Percentiles rank a stretch among this genome's conserved stretches.
Conservation (phyloP, 1,140 invertebrate genomes). For the Scaptomyza graminum region DNA sequence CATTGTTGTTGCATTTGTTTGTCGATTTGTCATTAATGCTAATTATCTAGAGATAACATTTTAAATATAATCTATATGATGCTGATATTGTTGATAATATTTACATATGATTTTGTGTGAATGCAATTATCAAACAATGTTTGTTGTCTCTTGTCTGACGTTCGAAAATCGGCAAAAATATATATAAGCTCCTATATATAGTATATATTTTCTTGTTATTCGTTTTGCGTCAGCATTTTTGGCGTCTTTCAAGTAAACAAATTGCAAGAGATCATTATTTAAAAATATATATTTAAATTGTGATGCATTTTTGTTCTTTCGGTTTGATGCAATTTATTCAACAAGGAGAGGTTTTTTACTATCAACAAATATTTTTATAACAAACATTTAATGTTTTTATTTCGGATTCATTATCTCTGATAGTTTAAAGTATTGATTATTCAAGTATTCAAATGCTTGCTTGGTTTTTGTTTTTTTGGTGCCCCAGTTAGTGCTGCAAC, state of each 20-base stretch:
- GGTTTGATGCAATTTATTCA: not conserved
- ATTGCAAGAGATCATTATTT: conserved; percentile 17
- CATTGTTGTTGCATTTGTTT: not conserved
- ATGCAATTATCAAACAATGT: conserved; percentile 30
- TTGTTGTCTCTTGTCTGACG: not conserved
- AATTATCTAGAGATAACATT: conserved; percentile 27
- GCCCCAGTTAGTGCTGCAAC: not conserved
- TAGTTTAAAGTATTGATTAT: not conserved
- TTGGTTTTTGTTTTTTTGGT: not conserved
- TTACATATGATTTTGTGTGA: conserved; percentile 3
- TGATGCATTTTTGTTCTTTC: not conserved
- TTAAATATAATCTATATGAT: conserved; percentile 6
- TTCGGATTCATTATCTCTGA: no score
- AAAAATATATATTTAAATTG: not conserved
- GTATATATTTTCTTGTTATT: conserved; percentile 31
- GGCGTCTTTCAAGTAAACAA: conserved; percentile 41
- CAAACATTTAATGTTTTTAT: no score
- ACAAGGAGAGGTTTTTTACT: no score
- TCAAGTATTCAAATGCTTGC: not conserved
- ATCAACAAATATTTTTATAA: no score
- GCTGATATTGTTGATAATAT: not conserved
- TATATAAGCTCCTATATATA: conserved; percentile 3
- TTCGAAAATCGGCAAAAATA: conserved; percentile 19
- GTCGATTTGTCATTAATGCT: conserved; percentile 23
- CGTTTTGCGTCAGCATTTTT: conserved; percentile 41